Conservation (phyloP, 2,888 invertebrate species). For the Invenusta paracnida region DNA sequence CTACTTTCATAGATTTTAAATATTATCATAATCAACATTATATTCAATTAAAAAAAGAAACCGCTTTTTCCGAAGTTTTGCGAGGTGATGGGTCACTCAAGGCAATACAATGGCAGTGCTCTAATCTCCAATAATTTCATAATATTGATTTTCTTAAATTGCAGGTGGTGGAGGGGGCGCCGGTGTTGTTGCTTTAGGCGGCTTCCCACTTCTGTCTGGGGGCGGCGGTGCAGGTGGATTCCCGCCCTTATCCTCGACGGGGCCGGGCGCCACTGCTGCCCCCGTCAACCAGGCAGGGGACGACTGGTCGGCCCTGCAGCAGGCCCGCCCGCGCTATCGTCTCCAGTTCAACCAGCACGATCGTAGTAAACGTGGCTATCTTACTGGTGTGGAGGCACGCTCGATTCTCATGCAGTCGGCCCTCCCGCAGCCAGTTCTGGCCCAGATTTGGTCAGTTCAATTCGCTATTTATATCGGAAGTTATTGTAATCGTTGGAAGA, state of each 20-base stretch:
- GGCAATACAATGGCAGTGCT: too few species aligned
- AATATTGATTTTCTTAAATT: too few species aligned
- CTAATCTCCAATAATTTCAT: too few species aligned
- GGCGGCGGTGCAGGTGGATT: not conserved
- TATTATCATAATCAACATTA: too few species aligned
- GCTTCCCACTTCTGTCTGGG: not conserved
- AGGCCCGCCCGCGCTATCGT: conserved; percentile 79
- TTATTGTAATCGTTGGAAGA: too few species aligned
- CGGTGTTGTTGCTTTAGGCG: not conserved
- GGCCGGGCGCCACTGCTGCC: not conserved
- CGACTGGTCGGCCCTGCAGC: conserved; percentile 83
- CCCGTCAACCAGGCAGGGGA: not conserved
- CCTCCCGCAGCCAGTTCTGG: conserved; percentile 78
- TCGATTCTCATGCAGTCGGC: conserved; percentile 86
- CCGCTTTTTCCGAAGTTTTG: too few species aligned
- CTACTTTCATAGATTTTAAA: too few species aligned
- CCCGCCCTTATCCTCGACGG: not conserved
- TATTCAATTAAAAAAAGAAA: too few species aligned
- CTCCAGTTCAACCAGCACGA: conserved; percentile 89
- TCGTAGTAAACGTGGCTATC: conserved; percentile 75
- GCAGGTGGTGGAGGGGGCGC: too few species aligned
- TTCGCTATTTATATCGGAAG: not conserved
- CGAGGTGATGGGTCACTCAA: too few species aligned
- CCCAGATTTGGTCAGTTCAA: conserved; percentile 80
- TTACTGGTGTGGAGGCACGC: conserved; percentile 79